Base-by-base conservation (phyloP, 1,140 invertebrate species). In the Trigoniulus corallinus region DNA sequence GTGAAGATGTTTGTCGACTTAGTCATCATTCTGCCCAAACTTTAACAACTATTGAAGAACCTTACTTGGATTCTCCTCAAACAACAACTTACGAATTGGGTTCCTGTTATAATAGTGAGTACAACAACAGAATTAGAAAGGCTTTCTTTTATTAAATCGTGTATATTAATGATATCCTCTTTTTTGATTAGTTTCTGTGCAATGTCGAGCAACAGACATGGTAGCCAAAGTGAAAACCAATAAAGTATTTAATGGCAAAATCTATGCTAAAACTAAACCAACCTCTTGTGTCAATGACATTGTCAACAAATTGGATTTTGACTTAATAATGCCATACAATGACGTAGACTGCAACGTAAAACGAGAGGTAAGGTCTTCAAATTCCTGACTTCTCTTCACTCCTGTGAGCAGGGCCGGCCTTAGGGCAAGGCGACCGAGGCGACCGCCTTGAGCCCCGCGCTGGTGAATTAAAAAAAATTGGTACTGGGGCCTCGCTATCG, bases 171-270 rank as follows among this genome's bases (percentile, higher is more conserved):
- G n/a, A 37, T 18, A 20, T 47, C 25, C n/a, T 45, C 25, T 23
- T 48, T 34, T 21, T 40, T 20, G 20, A 53, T 47, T 18, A 50
- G 86, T 92, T 20, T 87, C 82, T 57, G 88, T 92, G 58, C 85
- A 91, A 63, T 94, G 89, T 60, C 60, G 65, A 29, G 82, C 86
- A 1, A 82, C 84, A 42, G 87, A 92, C 62, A 94, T 94, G 89
- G 77, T 91, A 29, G 87, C 88, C 20, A 77, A 78, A 25, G 91
- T 93, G 61, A 82, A 86, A 62, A 92, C 88, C 3, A 88, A 82
- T 50, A 89, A 88, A 64, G 71, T 93, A 3, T 93, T 93, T 70
- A 84, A 88, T 63, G 89, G 89, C 41, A 93, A 93, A 68, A 84
- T 93, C 45, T 93, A 93, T 68, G 87, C 86, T 18, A 92, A 92